These are phyloP conservation scores for Syngnathus scovelli DNA, from an alignment of 2,113 vertebrate genomes.

Conservation along the genomic window DNA sequence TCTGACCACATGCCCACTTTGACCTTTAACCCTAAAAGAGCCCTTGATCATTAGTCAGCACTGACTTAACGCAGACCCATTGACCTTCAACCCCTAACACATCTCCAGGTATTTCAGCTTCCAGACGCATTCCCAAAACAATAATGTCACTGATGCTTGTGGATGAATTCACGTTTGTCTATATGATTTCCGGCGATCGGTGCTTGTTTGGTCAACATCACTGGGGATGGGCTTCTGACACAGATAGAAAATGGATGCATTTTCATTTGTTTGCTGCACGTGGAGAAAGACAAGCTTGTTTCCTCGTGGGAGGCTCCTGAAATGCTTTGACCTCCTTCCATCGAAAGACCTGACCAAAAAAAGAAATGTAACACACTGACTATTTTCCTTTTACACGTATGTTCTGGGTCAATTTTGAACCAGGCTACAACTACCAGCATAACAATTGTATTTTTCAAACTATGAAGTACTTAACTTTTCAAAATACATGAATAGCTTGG, in stretches of 20 bases:
- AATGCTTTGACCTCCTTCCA: conserved; percentile 26
- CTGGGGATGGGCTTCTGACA: too few species aligned
- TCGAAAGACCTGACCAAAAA: conserved; percentile 9
- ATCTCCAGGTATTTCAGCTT: too few species aligned
- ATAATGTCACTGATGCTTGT: too few species aligned
- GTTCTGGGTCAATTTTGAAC: not conserved
- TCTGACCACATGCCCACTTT: not conserved
- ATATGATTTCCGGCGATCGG: too few species aligned
- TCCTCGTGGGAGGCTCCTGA: conserved; percentile 7
- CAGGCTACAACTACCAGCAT: not conserved
- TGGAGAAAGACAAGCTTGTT: conserved; percentile 6
- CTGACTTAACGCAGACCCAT: not conserved
- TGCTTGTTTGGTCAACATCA: too few species aligned
- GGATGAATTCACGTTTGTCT: too few species aligned
- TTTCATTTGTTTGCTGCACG: conserved; percentile 5
- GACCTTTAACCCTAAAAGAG: not conserved
- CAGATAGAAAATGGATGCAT: not conserved
- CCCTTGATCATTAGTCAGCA: not conserved
- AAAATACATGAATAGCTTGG: not conserved
- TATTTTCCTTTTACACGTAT: not conserved
- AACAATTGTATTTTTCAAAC: not conserved
- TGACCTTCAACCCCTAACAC: not conserved
- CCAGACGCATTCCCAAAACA: too few species aligned
- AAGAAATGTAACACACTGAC: not conserved
- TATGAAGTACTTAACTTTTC: not conserved